Conservation (phyloP, 2,113 vertebrate genomes). For the Nothobranchius furzeri region DNA sequence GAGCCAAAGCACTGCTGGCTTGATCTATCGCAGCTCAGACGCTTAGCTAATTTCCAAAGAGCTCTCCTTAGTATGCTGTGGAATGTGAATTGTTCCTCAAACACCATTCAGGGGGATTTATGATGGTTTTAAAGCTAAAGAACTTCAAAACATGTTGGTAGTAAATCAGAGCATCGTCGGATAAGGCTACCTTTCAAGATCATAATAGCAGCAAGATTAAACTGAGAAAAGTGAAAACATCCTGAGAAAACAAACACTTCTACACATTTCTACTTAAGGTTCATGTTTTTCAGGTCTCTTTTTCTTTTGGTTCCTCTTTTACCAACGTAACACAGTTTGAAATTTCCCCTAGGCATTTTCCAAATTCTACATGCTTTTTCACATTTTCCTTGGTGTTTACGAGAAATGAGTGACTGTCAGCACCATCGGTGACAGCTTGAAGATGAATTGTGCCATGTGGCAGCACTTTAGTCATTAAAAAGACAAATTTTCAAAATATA, state of each 20-base stretch:
- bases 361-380: slow-evolving; percentile 3
- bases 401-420: neutral
- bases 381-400: slow-evolving; percentile 10
- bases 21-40: neutral
- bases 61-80: slow-evolving; percentile 17
- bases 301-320: slow-evolving; percentile 9
- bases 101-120: slow-evolving; percentile 43
- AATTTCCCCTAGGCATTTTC: slow-evolving; percentile 15
- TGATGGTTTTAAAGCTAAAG: slow-evolving; percentile 22
- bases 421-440: neutral
- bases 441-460: neutral
- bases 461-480: neutral
- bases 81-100: slow-evolving; percentile 40
- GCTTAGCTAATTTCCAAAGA: slow-evolving; percentile 30
- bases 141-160: slow-evolving; percentile 14
- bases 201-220: slow-evolving; percentile 1
- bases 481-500: too few species aligned
- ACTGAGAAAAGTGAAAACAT: neutral
- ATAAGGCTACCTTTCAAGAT: neutral
- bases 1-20: neutral
- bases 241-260: too few species aligned
- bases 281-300: slow-evolving; percentile 4
- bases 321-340: neutral
- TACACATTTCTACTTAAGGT: neutral
- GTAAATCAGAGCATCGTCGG: slow-evolving; percentile 13